Evolutionary conservation across 1,140 invertebrate species (phyloP), one percentile per base, ranked within the genome.

Genomic region (Berghia stephanieae): DNA sequence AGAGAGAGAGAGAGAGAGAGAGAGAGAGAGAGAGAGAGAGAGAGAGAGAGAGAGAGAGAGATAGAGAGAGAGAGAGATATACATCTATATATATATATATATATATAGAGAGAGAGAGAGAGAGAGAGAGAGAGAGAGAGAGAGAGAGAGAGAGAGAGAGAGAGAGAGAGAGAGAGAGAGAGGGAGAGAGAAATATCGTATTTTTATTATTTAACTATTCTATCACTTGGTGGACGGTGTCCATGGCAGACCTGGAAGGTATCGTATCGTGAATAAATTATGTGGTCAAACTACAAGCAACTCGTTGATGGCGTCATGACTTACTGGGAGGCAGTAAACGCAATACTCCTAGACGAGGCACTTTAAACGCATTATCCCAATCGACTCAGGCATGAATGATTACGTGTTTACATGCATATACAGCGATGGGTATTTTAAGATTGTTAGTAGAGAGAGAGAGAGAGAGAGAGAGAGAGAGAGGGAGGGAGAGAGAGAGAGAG

Each of bases 71-170:
- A 16, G 8, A 8, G 8, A 16, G 27, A 16, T 63, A 13, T 63
- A 10, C 13, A 10, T 16, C 57, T 63, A 63, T 16, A 21, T 16
- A 16, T 31, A 10, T 63, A 10, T 63, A 31, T 16, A 16, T 10
- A 8, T 27, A 63, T 8, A 10, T 63, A 27, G 10, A 10, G 13
- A 31, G 8, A 10, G 27, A 36, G 63, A 36, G 63, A 40, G 63
- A 40, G 63, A 67, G 34, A 36, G 27, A 67, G 63, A 67, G 10
- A 31, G 63, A 36, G 63, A 67, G 34, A 13, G 63, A 67, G 63
- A 36, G 63, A 36, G 63, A 67, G 63, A 67, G 63, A 67, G 63
- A 67, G 63, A 67, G 21, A 67, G 63, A 67, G 21, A 67, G 63
- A 67, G 6, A 67, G 63, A 67, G 6, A 67, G 63, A 67, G 6